Conservation (phyloP, 2,113 vertebrate species). For the Poeciliopsis occidentalis region DNA sequence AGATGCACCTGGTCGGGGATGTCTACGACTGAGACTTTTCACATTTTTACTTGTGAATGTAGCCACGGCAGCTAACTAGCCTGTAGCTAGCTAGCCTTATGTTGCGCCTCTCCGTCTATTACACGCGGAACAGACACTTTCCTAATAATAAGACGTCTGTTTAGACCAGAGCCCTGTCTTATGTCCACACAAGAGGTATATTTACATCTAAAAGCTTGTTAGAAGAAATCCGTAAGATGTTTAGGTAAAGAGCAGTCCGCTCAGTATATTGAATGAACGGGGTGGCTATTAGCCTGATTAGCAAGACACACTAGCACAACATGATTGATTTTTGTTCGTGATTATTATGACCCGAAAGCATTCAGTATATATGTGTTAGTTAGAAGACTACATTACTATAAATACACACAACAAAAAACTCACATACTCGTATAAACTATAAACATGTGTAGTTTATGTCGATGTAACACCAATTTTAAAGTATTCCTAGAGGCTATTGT, state of each 20-base stretch:
- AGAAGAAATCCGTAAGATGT: slow-evolving; percentile 14
- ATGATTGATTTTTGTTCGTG: neutral
- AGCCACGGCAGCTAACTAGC: slow-evolving; percentile 62
- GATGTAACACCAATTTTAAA: neutral
- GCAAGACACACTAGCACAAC: neutral
- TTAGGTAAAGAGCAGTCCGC: slow-evolving; percentile 6
- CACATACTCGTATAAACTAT: neutral
- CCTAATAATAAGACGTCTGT: neutral
- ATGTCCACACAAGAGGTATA: neutral
- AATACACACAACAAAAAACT: neutral
- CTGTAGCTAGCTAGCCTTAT: too few species aligned
- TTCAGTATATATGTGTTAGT: neutral
- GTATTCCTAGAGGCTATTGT: neutral
- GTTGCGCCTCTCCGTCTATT: slow-evolving; percentile 35
- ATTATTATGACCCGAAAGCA: neutral
- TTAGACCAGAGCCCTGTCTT: neutral
- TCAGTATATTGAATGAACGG: slow-evolving; percentile 29
- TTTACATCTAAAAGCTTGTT: neutral
- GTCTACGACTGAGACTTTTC: neutral
- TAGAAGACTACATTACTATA: neutral
- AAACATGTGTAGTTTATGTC: neutral
- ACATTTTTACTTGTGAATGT: slow-evolving; percentile 12
- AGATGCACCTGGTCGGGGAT: neutral
- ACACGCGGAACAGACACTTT: slow-evolving; percentile 54
- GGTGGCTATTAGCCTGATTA: neutral